phyloP scores from a whole-genome alignment of 2,113 vertebrate species.

The Sceloporus tristichus region DNA sequence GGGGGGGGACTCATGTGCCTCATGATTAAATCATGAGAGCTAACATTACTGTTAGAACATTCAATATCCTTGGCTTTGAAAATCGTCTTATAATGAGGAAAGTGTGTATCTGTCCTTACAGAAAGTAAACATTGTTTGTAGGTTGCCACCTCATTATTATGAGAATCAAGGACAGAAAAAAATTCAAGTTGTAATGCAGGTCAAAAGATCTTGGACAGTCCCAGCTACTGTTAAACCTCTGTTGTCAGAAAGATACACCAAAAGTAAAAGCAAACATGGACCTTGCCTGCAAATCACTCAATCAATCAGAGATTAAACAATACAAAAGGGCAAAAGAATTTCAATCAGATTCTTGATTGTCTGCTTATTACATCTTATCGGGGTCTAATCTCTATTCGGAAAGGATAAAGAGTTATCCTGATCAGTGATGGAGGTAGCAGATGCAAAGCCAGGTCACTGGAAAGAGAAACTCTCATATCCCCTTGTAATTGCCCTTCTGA shows the following conservation, averaged over 20 bases:
- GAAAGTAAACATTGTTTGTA: constrained; percentile 75
- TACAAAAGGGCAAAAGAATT: constrained; percentile 28
- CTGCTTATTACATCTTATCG: constrained; percentile 61
- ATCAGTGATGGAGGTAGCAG: constrained; percentile 20
- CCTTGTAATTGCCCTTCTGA: constrained; percentile 43
- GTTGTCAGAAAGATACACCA: constrained; percentile 45
- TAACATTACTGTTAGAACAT: constrained; percentile 78
- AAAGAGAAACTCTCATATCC: constrained; percentile 37
- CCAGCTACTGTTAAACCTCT: constrained; percentile 37
- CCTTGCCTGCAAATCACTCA: constrained; percentile 54
- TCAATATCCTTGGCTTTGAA: constrained; percentile 78
- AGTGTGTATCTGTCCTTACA: constrained; percentile 67
- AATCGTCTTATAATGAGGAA: constrained; percentile 80
- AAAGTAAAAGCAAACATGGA: constrained; percentile 61
- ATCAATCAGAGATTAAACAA: constrained; percentile 61
- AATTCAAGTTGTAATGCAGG: constrained; percentile 67
- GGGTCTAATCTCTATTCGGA: constrained; percentile 49
- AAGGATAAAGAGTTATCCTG: constrained; percentile 38
- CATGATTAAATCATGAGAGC: constrained; percentile 85
- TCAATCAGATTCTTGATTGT: constrained; percentile 55
- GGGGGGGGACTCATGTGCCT: constrained; percentile 69
- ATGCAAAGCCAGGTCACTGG: constrained; percentile 53
- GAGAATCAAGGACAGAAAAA: constrained; percentile 58
- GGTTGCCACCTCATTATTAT: constrained; percentile 68
- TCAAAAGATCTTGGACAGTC: constrained; percentile 55